Evolutionary conservation across 2,888 invertebrate species (phyloP), one percentile per base, ranked within the genome.

Genomic region (Drosophila siamana): DNA sequence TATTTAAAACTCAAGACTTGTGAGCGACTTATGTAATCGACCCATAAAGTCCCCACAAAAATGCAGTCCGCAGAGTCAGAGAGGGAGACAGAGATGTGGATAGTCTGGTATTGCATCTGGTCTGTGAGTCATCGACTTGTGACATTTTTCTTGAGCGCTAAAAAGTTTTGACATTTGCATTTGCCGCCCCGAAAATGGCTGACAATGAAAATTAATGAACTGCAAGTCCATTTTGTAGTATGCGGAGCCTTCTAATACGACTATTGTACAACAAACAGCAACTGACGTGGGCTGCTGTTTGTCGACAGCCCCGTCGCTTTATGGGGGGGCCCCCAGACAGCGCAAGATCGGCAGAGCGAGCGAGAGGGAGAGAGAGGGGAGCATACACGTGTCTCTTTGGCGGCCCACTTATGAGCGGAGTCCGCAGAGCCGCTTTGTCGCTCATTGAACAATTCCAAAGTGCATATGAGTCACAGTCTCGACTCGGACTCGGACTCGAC

Each of bases 151-250:
- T 61, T 72, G 65, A 70, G 65, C 79, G 60, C 22, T 73, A 66
- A 72, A 69, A 67, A 80, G 76, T 78, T 75, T 75, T 78, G 79
- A 82, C 80, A 80, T 80, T 79, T 80, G 82, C 79, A 79, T 81
- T 54, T 55, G 69, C 69, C 69, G 52, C 66, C 74, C 70, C 69
- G 54, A 77, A 71, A 69, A 70, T 67, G 77, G 61, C 70, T 75
- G 82, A 80, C 80, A 80, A 81, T 80, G 80, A 82, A 79, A 80
- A 79, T 82, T 79, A 80, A 80, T 80, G 80, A 82, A 79, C 81
- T 78, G 79, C 78, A 74, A 73, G 77, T 62, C 59, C 51, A 74
- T 67, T 76, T 76, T 69, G 54, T n/a, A 33, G n/a, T 69, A 41
- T 63, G 55, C 56, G 44, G 56, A 64, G 68, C 62, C 69, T 76